Conservation (phyloP, 1,140 invertebrate species). For the Phymastichus coffea region DNA sequence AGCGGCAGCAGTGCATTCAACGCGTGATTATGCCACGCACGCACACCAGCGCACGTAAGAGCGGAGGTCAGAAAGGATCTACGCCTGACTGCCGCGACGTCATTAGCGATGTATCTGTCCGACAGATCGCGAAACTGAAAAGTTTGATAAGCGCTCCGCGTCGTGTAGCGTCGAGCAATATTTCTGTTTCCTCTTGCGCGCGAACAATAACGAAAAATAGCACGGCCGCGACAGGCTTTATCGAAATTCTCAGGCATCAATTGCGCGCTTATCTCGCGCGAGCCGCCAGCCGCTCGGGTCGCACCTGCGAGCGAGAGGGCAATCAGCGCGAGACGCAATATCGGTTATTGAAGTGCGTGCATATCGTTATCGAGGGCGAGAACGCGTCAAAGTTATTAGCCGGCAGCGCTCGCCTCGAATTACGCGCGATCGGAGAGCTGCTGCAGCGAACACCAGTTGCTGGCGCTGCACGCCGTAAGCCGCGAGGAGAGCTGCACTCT, state of each 20-base stretch:
- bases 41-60: background rate
- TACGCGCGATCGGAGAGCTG: conserved; percentile 4
- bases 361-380: conserved; percentile 4
- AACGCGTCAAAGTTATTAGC: conserved; percentile 1
- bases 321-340: conserved; percentile 2
- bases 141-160: conserved; percentile 32
- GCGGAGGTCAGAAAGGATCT: conserved; percentile 47
- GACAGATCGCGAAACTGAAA: conserved; percentile 40
- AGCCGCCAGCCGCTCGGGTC: background rate
- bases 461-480: too few relatives aligned
- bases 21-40: conserved; percentile 45
- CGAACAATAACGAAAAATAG: conserved; percentile 20
- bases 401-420: conserved; percentile 4
- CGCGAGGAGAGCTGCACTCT: background rate
- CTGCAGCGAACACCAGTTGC: conserved; percentile 14
- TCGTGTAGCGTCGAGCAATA: conserved; percentile 14
- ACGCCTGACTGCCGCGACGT: conserved; percentile 44
- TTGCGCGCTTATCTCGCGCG: background rate
- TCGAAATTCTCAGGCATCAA: conserved; percentile 20
- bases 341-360: conserved; percentile 5
- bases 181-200: conserved; percentile 23
- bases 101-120: conserved; percentile 43
- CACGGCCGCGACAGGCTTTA: background rate
- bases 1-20: conserved; percentile 47
- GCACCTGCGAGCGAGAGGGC: background rate